Evolutionary conservation across 2,113 vertebrate species (phyloP), one percentile per base, ranked within the genome.

Genomic region (Oreochromis spilurus): DNA sequence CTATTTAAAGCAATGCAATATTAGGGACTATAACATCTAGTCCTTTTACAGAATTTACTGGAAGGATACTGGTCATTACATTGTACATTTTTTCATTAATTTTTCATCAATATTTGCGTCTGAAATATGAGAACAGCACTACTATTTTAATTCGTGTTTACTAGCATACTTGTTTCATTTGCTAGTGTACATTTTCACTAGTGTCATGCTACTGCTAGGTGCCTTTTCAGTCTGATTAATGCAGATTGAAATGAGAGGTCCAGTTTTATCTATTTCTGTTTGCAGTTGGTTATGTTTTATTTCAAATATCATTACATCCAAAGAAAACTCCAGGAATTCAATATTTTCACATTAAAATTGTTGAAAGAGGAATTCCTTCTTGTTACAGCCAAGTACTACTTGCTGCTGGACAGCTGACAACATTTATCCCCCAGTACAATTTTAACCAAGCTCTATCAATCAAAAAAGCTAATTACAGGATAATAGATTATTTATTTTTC

Each of bases 131-230:
- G 40, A 48, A 45, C 40, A 75, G 9, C n/a, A 4, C 36, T 29
- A 26, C 67, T 17, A 4, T 17, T 45, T 70, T 70, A 70, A 43
- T 70, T 2, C 0, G 0, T 72, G 38, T 72, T 40, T 70, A 6
- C 65, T 43, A 43, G 36, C n/a, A 16, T 43, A 38, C 8, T 70
- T 43, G 38, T 9, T 43, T 70, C 5, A 43, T 24, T 21, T 2
- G 5, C 65, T 16, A 10, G 21, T 4, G 38, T 45, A 10, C n/a
- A 9, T 75, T 48, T 75, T 75, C 40, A 17, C 21, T 72, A 10
- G 5, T 26, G 67, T 17, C 38, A 72, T 26, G 8, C 38, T 16
- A 16, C 21, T 72, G 21, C 40, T 16, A 10, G 21, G 67, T 48
- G 67, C 29, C 14, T 45, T 45, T 48, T 29, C 40, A 72, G 67